Conservation (phyloP, 2,888 invertebrate species). For the Aelia acuminata region DNA sequence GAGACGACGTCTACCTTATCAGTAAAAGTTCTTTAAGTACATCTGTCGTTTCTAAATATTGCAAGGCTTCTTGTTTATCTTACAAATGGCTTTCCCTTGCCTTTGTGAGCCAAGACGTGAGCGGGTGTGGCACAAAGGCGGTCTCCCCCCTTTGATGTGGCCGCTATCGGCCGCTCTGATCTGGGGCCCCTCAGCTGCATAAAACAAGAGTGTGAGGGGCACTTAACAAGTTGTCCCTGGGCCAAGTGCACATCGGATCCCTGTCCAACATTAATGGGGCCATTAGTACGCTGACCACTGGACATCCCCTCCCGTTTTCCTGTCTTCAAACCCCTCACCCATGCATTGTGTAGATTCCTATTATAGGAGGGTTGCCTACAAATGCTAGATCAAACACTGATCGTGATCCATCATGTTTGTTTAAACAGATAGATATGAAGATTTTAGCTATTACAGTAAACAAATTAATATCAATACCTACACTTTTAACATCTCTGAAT, state of each 20-base stretch:
- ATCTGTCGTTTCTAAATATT: slow-evolving; percentile 37
- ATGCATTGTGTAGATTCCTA: not conserved
- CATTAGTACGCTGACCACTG: not conserved
- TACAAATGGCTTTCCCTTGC: slow-evolving; percentile 21
- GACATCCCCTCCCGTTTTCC: not conserved
- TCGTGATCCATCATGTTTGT: no score
- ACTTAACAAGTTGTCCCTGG: not conserved
- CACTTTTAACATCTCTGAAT: no score
- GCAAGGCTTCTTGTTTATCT: slow-evolving; percentile 9
- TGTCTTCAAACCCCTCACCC: not conserved
- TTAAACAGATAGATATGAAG: no score
- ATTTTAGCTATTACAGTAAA: no score
- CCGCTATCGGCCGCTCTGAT: not conserved
- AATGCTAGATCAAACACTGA: not conserved
- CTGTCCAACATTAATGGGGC: not conserved
- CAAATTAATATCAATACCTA: no score
- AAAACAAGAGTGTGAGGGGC: slow-evolving; percentile 10
- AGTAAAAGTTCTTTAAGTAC: slow-evolving; percentile 39
- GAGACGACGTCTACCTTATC: slow-evolving; percentile 15
- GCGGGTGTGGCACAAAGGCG: not conserved
- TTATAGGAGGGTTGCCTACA: not conserved
- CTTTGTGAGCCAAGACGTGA: slow-evolving; percentile 3
- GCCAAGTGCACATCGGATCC: not conserved
- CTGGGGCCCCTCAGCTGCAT: slow-evolving; percentile 25
- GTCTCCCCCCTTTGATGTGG: not conserved